Evolutionary conservation across 2,797 vertebrate genomes (phyloP).

Genomic region (Remorina albescens): DNA sequence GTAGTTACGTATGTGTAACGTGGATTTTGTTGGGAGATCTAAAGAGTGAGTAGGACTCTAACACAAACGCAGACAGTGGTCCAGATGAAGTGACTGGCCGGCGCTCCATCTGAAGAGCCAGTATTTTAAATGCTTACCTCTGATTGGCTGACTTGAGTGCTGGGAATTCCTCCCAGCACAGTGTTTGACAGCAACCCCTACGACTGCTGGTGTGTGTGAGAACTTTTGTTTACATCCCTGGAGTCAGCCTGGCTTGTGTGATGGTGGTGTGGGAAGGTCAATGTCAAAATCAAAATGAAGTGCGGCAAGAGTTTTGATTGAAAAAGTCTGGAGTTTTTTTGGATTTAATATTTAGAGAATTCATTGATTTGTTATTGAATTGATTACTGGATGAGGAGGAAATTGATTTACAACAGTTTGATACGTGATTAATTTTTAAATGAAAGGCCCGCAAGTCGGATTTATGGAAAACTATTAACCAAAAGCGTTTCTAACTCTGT

Average conservation of each 20-base stretch:
- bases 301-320: neutral
- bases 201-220: conserved; percentile 18
- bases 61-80: conserved; percentile 43
- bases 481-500: too few species aligned
- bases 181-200: conserved; percentile 16
- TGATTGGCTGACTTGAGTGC: conserved; percentile 64
- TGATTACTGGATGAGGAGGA: neutral
- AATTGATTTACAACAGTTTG: neutral
- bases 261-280: neutral
- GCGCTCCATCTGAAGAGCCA: conserved; percentile 58
- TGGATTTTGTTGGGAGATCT: conserved; percentile 43
- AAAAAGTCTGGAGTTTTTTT: neutral
- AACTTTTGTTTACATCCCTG: neutral
- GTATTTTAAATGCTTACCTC: conserved; percentile 43
- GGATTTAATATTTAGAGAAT: neutral
- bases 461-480: too few species aligned
- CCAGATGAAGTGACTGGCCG: conserved; percentile 62
- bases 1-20: conserved; percentile 26
- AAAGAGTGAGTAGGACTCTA: conserved; percentile 49
- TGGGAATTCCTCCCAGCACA: conserved; percentile 54
- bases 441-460: too few species aligned
- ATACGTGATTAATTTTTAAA: neutral
- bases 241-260: neutral
- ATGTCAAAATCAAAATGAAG: neutral
- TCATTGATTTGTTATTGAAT: neutral